Evolutionary conservation across 2,797 vertebrate genomes (phyloP).

Genomic region (Ctenosaura bakeri): DNA sequence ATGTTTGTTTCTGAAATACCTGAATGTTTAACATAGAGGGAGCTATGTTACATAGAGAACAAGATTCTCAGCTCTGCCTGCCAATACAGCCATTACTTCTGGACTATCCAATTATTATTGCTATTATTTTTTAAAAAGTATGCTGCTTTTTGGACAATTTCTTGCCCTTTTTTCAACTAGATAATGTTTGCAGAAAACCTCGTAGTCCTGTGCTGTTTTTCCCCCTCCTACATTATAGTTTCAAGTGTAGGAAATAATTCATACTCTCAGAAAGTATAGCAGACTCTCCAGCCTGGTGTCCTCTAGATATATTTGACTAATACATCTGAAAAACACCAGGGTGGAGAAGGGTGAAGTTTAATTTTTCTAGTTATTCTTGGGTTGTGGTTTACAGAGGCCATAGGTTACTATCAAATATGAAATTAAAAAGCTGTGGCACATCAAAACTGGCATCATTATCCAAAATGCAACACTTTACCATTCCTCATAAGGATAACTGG

Average conservation of each 20-base stretch:
- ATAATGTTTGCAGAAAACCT: constrained; percentile 27
- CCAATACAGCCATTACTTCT: constrained; percentile 20
- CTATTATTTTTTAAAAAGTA: neutral
- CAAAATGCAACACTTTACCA: neutral
- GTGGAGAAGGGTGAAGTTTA: neutral
- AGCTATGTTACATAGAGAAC: constrained; percentile 73
- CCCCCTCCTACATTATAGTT: neutral
- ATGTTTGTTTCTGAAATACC: constrained; percentile 73
- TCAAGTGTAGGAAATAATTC: neutral
- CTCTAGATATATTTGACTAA: neutral
- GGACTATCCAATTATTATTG: neutral
- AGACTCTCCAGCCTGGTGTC: neutral
- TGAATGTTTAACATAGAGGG: constrained; percentile 74
- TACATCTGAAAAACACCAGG: neutral
- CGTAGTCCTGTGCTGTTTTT: neutral
- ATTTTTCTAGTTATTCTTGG: neutral
- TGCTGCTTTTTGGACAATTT: neutral
- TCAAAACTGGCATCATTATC: neutral
- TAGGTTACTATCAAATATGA: neutral
- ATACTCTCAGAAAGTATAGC: neutral
- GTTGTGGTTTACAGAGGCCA: neutral
- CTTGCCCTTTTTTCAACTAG: too few species aligned
- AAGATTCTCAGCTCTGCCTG: constrained; percentile 36
- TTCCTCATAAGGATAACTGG: neutral
- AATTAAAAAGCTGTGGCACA: neutral